These are phyloP conservation scores for Bembecia ichneumoniformis DNA, from an alignment of 2,888 invertebrate genomes.

Conservation along the genomic window DNA sequence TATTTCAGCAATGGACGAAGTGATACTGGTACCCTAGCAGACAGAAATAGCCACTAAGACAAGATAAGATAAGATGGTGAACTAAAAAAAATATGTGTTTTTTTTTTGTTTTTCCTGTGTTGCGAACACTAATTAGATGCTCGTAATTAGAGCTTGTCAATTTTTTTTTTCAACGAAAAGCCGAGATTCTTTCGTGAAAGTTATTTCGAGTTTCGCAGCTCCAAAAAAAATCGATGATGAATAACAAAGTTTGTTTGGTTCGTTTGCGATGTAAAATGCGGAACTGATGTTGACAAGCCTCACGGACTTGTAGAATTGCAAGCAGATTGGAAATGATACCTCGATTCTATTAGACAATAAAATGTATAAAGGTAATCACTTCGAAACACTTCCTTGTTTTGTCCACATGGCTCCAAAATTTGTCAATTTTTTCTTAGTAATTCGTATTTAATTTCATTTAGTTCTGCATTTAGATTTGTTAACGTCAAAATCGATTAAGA, in stretches of 20 bases:
- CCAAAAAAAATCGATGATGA: background rate
- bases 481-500: background rate
- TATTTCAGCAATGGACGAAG: too few relatives aligned
- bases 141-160: background rate
- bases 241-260: background rate
- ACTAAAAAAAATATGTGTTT: background rate
- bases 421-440: too few relatives aligned
- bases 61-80: too few relatives aligned
- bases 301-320: too few relatives aligned
- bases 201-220: background rate
- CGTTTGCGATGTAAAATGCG: background rate
- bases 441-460: background rate
- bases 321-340: too few relatives aligned
- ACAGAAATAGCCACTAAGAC: too few relatives aligned
- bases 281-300: background rate
- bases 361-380: too few relatives aligned
- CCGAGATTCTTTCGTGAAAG: background rate
- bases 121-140: background rate
- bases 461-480: background rate
- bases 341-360: too few relatives aligned
- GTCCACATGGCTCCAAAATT: too few relatives aligned
- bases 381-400: too few relatives aligned
- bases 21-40: too few relatives aligned
- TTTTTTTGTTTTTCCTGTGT: background rate
- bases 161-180: background rate